Percentiles rank a stretch among this genome's conserved stretches.
phyloP scores from a whole-genome alignment of 2,888 invertebrate genomes.

The Cephus spinipes region DNA sequence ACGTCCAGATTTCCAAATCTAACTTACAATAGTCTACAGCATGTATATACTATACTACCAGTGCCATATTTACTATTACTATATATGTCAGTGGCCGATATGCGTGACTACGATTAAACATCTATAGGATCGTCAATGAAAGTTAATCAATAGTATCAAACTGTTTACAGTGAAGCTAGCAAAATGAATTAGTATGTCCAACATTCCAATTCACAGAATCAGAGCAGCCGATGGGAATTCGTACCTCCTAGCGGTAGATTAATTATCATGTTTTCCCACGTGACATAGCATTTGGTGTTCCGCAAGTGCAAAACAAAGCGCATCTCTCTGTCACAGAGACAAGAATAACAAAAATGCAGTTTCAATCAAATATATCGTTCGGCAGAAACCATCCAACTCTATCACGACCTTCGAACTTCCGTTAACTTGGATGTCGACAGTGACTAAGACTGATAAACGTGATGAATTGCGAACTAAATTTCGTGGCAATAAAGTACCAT shows the following conservation, averaged over 20 bases:
- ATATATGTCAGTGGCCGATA: neutral
- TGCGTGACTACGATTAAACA: neutral
- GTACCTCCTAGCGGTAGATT: neutral
- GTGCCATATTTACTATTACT: neutral
- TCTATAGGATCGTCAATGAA: neutral
- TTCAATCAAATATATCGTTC: neutral
- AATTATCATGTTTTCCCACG: neutral
- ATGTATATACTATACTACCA: neutral
- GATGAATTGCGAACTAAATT: neutral
- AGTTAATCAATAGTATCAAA: neutral
- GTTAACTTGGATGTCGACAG: neutral
- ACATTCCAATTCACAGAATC: neutral
- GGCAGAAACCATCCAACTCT: neutral
- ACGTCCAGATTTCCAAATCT: neutral
- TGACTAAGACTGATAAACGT: neutral
- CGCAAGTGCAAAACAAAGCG: neutral
- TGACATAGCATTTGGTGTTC: neutral
- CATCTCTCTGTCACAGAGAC: neutral
- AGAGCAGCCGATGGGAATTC: neutral
- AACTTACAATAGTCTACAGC: neutral
- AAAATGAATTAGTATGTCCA: neutral
- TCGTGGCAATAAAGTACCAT: neutral
- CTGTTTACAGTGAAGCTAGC: neutral
- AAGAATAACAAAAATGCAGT: neutral
- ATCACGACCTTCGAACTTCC: neutral